Evolutionary conservation across 1,140 invertebrate species (phyloP), one percentile per base, ranked within the genome.

Genomic region (Leptinotarsa defecta): DNA sequence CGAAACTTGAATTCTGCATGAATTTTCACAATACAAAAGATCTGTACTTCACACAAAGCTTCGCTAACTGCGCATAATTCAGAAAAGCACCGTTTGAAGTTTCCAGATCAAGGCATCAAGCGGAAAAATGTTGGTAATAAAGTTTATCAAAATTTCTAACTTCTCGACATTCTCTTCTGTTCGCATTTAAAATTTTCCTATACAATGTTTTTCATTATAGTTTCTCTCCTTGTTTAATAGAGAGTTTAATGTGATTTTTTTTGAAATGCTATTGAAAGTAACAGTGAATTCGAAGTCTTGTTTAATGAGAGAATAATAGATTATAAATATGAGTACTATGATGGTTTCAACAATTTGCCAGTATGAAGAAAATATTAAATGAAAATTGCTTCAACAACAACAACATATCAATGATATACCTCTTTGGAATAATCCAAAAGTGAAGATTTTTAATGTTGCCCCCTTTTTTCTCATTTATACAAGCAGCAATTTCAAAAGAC

Each of bases 71-170:
- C 52, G 52, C 52, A 57, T 57, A 57, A 57, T 57, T 57, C 52
- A 19, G 52, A n/a, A 57, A 57, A 17, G 52, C 22, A 22, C 17
- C 20, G 27, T 65, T 65, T 65, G 27, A 20, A 65, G 64, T 65
- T 15, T 34, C 4, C 64, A 22, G 64, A 65, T 24, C n/a, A 34
- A 65, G 27, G 64, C 20, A 65, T 65, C 20, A 5, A 65, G 64
- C 64, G 27, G 27, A 22, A 65, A 24, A 65, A 65, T 65, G 64
- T 65, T 22, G 64, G 64, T 65, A 34, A 65, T 65, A 65, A 65
- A 65, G 64, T 65, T 65, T 65, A 65, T 65, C 20, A 65, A 65
- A 65, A 65, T 65, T 65, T 20, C 27, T 20, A 65, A 65, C 64
- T 65, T 34, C 22, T 22, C 64, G 20, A 65, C 64, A 65, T 65